These are phyloP conservation scores for Phaenicophaeus curvirostris DNA, from an alignment of 2,797 vertebrate genomes.

Conservation along the genomic window DNA sequence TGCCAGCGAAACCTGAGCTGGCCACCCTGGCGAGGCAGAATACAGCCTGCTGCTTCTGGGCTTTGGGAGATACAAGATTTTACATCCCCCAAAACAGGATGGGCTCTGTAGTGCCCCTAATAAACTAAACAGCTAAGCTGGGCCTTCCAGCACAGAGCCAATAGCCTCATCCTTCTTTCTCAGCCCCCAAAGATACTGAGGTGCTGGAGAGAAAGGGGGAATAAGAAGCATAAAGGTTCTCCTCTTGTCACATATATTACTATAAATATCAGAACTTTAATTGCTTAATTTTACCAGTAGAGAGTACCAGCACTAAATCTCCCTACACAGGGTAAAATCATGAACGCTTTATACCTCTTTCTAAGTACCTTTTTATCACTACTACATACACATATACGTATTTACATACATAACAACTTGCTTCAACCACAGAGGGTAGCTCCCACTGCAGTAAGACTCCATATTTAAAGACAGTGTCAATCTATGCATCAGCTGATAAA, in stretches of 20 bases:
- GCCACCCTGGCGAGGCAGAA: neutral
- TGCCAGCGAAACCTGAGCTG: neutral
- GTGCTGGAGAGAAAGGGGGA: accelerated
- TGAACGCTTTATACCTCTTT: neutral
- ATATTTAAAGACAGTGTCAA: neutral
- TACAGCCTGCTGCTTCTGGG: neutral
- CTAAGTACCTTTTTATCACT: neutral
- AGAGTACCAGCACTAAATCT: accelerated
- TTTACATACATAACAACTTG: neutral
- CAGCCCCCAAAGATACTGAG: neutral
- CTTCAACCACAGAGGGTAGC: neutral
- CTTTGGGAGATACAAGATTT: neutral
- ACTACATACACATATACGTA: neutral
- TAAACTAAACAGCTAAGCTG: neutral
- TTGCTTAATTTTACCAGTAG: neutral
- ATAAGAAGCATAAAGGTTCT: neutral
- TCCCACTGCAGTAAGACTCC: neutral
- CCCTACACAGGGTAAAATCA: accelerated
- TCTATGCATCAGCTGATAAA: neutral
- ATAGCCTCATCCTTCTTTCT: neutral
- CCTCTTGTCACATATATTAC: neutral
- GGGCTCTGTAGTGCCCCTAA: neutral
- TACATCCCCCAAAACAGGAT: neutral
- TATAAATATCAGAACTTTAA: neutral
- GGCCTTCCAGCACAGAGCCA: neutral